These are phyloP conservation scores for Listronotus bonariensis DNA, from an alignment of 1,140 invertebrate species.

Conservation along the genomic window DNA sequence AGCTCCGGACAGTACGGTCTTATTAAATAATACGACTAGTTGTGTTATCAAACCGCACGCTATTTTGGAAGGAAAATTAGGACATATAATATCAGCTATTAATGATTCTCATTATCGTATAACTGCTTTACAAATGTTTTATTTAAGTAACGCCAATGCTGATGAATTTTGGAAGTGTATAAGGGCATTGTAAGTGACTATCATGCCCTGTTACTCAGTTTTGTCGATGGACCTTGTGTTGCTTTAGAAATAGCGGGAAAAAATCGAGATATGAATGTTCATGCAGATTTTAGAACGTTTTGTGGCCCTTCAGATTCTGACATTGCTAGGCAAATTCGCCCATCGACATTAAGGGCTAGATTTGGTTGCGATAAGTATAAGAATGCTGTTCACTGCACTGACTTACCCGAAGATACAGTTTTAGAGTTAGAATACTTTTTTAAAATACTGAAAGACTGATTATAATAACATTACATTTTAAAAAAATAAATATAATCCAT, in stretches of 20 bases:
- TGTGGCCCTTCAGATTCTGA: conserved; percentile 88
- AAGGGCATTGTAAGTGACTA: conserved; percentile 87
- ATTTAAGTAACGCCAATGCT: conserved; percentile 78
- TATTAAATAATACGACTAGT: conserved; percentile 72
- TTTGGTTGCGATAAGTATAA: conserved; percentile 82
- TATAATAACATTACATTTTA: not conserved
- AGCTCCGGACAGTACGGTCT: conserved; percentile 63
- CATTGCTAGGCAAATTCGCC: conserved; percentile 81
- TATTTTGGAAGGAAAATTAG: conserved; percentile 71
- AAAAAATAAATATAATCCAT: too few relatives aligned
- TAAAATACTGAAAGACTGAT: conserved; percentile 60
- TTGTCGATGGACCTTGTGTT: conserved; percentile 75
- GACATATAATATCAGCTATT: conserved; percentile 76
- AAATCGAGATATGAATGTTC: conserved; percentile 63
- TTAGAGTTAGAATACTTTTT: conserved; percentile 85
- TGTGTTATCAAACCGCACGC: conserved; percentile 94
- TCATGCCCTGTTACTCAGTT: conserved; percentile 59
- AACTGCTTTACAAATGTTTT: conserved; percentile 78
- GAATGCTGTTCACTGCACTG: conserved; percentile 92
- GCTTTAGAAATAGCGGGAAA: conserved; percentile 81
- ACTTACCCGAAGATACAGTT: conserved; percentile 83
- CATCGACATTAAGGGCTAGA: conserved; percentile 80
- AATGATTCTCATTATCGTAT: conserved; percentile 75
- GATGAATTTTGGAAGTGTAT: conserved; percentile 94
- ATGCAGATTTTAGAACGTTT: conserved; percentile 79